Evolutionary conservation across 2,797 vertebrate species (phyloP).

Genomic region (Myotis vivesi): DNA sequence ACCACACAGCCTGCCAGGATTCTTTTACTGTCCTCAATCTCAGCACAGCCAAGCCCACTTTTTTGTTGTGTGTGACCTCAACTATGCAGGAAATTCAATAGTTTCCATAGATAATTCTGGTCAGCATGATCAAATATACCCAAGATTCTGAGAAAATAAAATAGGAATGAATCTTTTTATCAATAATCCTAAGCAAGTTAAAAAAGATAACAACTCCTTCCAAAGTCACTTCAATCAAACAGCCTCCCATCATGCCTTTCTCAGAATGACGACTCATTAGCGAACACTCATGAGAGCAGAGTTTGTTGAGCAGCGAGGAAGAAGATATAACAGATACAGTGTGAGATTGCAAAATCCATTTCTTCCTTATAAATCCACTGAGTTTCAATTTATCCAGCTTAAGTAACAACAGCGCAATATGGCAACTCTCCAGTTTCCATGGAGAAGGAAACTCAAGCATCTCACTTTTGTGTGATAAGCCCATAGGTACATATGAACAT

Average conservation of each 20-base stretch:
- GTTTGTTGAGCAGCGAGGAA: slow-evolving; percentile 10
- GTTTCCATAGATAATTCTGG: slow-evolving; percentile 25
- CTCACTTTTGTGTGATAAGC: neutral
- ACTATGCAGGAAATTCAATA: neutral
- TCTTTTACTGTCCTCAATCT: neutral
- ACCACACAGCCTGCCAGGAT: neutral
- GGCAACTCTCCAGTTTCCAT: neutral
- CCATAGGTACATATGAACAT: neutral
- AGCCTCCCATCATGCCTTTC: neutral
- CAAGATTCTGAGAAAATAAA: neutral
- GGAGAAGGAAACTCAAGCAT: slow-evolving; percentile 35
- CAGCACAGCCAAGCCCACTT: neutral
- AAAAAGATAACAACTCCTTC: neutral
- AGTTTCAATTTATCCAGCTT: neutral
- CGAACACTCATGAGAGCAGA: neutral
- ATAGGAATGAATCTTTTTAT: neutral
- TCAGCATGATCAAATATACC: neutral
- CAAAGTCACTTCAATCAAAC: slow-evolving; percentile 30
- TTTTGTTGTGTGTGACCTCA: neutral
- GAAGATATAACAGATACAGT: slow-evolving; percentile 47
- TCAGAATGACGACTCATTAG: slow-evolving; percentile 15
- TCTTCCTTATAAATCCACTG: slow-evolving; percentile 36
- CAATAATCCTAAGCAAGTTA: neutral
- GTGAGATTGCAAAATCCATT: slow-evolving; percentile 44
- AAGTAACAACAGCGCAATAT: neutral